These are phyloP conservation scores for Poecilia gillii DNA, from an alignment of 2,797 vertebrate species.

Conservation along the genomic window DNA sequence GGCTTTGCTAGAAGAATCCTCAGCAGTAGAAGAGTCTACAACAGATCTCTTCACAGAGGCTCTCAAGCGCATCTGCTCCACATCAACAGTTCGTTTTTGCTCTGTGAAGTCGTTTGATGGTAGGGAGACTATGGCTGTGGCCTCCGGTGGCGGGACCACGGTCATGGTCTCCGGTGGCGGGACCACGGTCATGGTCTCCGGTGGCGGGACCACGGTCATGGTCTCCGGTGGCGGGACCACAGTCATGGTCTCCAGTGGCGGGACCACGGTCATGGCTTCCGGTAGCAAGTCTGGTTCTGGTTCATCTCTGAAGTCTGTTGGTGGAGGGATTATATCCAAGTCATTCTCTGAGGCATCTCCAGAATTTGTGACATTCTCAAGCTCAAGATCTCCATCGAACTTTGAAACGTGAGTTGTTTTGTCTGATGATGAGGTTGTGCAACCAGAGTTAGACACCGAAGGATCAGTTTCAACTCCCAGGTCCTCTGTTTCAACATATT, in stretches of 20 bases:
- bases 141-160: too few species aligned
- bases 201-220: too few species aligned
- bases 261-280: neutral
- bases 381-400: slow-evolving; percentile 20
- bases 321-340: slow-evolving; percentile 77
- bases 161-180: too few species aligned
- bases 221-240: too few species aligned
- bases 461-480: neutral
- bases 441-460: neutral
- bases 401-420: slow-evolving; percentile 1
- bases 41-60: slow-evolving; percentile 50
- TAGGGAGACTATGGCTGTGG: neutral
- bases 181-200: too few species aligned
- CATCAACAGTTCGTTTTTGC: slow-evolving; percentile 26
- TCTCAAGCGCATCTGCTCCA: slow-evolving; percentile 58
- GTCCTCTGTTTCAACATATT: slow-evolving; percentile 1
- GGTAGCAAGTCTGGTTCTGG: slow-evolving; percentile 10
- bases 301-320: slow-evolving; percentile 82
- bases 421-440: slow-evolving; percentile 9
- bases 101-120: slow-evolving; percentile 4
- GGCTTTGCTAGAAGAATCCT: slow-evolving; percentile 20
- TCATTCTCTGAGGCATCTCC: slow-evolving; percentile 30
- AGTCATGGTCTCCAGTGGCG: too few species aligned
- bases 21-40: slow-evolving; percentile 3
- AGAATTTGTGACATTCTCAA: slow-evolving; percentile 13